phyloP scores from a whole-genome alignment of 2,888 invertebrate species.

The Lacanobia oleracea region DNA sequence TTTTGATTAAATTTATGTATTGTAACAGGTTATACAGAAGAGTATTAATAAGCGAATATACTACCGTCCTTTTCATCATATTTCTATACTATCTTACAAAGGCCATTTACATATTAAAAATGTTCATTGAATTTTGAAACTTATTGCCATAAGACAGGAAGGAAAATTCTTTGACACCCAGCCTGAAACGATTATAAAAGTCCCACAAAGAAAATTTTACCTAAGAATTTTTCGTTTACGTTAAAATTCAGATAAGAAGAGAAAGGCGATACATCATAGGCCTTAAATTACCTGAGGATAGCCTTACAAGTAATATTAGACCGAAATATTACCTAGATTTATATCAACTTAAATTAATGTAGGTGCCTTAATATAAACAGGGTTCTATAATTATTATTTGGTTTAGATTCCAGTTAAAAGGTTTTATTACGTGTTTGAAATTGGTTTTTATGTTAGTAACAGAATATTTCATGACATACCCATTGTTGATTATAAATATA shows the following conservation, averaged over 20 bases:
- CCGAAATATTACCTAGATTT: slow-evolving; percentile 58
- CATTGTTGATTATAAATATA: too few relatives aligned
- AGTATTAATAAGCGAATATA: slow-evolving; percentile 1
- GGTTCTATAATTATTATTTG: slow-evolving; percentile 23
- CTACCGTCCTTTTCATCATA: slow-evolving; percentile 6
- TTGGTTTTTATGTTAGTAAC: neutral
- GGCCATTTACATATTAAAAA: slow-evolving; percentile 37
- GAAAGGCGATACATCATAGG: slow-evolving; percentile 53
- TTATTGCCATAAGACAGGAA: slow-evolving; percentile 22
- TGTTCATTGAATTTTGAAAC: slow-evolving; percentile 31
- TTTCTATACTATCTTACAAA: slow-evolving; percentile 4
- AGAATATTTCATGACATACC: neutral
- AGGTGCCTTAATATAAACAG: slow-evolving; percentile 27
- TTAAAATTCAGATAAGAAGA: slow-evolving; percentile 54
- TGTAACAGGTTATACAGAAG: slow-evolving; percentile 3
- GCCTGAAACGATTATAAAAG: slow-evolving; percentile 37
- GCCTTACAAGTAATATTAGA: slow-evolving; percentile 53
- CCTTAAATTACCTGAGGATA: slow-evolving; percentile 60
- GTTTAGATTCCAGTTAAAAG: neutral
- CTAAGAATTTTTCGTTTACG: slow-evolving; percentile 53
- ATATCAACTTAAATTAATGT: slow-evolving; percentile 53
- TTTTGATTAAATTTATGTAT: neutral
- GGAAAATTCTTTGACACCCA: slow-evolving; percentile 19
- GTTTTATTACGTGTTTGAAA: slow-evolving; percentile 3
- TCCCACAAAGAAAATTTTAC: slow-evolving; percentile 30